Evolutionary conservation across 2,888 invertebrate species (phyloP).

Genomic region (Metacarcinus magister): DNA sequence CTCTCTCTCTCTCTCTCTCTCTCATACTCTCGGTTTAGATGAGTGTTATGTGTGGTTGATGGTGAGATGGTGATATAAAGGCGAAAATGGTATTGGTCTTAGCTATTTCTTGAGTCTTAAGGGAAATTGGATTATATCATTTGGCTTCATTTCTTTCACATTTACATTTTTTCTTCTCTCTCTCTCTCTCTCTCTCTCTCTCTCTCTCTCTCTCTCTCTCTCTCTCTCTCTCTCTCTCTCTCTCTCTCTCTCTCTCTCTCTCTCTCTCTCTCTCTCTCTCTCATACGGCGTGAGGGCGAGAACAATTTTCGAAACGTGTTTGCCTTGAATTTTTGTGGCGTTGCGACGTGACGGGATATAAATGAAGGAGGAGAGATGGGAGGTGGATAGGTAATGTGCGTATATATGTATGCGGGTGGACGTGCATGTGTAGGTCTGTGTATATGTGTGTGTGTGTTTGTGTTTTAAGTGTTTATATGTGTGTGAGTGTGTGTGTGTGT

Average conservation of each 20-base stretch:
- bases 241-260: conserved; percentile 55
- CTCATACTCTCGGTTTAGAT: no score
- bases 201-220: background rate
- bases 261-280: conserved; percentile 65
- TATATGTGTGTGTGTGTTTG: background rate
- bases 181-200: background rate
- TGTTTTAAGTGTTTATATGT: background rate
- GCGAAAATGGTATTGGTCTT: no score
- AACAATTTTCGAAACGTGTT: background rate
- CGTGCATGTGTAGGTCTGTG: background rate
- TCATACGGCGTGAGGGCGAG: background rate
- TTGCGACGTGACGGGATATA: no score
- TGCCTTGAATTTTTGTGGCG: background rate
- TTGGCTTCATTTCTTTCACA: no score
- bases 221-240: background rate
- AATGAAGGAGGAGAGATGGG: no score
- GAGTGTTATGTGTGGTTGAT: no score
- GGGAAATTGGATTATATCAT: no score
- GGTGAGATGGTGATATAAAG: no score
- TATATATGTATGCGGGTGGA: background rate
- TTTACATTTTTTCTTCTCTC: background rate
- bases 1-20: no score
- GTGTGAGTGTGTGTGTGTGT: background rate
- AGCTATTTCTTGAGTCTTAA: no score
- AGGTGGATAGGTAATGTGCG: background rate